These are phyloP conservation scores for Peromyscus nudipes DNA, from an alignment of 2,797 vertebrate species.

Conservation along the genomic window DNA sequence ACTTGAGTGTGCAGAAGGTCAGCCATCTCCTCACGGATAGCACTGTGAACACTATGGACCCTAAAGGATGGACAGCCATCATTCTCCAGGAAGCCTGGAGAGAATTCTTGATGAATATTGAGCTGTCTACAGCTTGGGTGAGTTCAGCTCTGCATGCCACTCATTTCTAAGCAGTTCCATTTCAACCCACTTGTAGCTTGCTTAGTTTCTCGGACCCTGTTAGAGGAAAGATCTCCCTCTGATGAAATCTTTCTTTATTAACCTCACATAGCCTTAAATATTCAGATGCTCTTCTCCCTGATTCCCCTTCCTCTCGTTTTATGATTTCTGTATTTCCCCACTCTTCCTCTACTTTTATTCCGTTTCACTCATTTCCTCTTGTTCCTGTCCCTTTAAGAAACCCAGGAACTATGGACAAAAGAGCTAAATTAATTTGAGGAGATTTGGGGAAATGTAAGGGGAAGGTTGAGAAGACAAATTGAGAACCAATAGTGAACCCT, in stretches of 20 bases:
- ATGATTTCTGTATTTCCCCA: neutral
- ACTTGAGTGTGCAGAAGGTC: neutral
- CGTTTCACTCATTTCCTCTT: neutral
- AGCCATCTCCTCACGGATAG: neutral
- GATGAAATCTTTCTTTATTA: neutral
- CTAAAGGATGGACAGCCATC: neutral
- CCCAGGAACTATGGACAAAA: neutral
- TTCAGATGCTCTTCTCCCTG: neutral
- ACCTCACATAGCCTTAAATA: neutral
- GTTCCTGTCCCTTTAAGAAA: neutral
- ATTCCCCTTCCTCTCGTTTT: neutral
- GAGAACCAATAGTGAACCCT: slow-evolving; percentile 22
- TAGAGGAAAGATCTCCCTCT: neutral
- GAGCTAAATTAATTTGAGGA: neutral
- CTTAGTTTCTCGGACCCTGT: neutral
- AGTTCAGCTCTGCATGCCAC: neutral
- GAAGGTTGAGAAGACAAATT: slow-evolving; percentile 47
- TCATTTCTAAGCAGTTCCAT: slow-evolving; percentile 15
- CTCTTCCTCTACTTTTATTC: neutral
- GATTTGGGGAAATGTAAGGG: neutral
- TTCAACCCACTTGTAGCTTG: neutral
- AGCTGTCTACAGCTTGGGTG: neutral
- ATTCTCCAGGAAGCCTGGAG: neutral
- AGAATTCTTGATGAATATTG: neutral
- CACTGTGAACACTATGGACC: fast-evolving